phyloP scores from a whole-genome alignment of 2,113 vertebrate species.

The Syngnathus scovelli region DNA sequence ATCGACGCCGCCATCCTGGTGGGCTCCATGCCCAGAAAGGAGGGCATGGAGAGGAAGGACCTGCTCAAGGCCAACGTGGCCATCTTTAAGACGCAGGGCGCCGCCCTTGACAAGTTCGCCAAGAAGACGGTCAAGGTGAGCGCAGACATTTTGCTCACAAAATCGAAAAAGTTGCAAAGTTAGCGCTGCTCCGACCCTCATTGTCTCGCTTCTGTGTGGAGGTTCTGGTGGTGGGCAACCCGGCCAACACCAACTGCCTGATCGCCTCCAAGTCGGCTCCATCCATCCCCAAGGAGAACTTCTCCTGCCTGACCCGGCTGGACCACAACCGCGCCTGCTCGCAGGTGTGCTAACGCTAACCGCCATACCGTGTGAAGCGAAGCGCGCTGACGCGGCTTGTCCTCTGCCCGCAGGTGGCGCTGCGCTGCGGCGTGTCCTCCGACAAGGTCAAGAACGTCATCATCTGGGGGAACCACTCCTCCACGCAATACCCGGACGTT shows the following conservation, averaged over 20 bases:
- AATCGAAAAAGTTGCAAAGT: too few species aligned
- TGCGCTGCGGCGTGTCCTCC: slow-evolving; percentile 82
- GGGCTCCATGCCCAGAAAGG: slow-evolving; percentile 95
- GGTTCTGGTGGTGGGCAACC: slow-evolving; percentile 97
- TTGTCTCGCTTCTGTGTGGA: slow-evolving; percentile 39
- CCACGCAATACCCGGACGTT: slow-evolving; percentile 97
- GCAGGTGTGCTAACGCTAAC: slow-evolving; percentile 71
- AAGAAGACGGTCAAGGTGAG: slow-evolving; percentile 95
- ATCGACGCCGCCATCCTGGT: slow-evolving; percentile 90
- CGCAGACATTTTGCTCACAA: neutral
- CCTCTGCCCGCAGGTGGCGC: slow-evolving; percentile 77
- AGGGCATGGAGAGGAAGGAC: slow-evolving; percentile 98
- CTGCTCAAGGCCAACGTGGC: slow-evolving; percentile 94
- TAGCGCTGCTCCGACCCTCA: neutral
- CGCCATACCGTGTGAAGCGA: neutral
- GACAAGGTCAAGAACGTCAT: slow-evolving; percentile 91
- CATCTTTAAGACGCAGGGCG: slow-evolving; percentile 93
- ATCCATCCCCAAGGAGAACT: slow-evolving; percentile 96
- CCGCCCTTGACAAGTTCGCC: slow-evolving; percentile 88
- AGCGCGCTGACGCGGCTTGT: neutral
- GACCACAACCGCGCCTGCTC: slow-evolving; percentile 96
- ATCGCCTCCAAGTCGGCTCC: slow-evolving; percentile 92
- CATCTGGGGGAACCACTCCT: slow-evolving; percentile 99
- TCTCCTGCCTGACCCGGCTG: slow-evolving; percentile 95
- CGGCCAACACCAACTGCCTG: slow-evolving; percentile 97